Conservation (phyloP, 2,888 invertebrate genomes). For the Eupithecia insigniata region DNA sequence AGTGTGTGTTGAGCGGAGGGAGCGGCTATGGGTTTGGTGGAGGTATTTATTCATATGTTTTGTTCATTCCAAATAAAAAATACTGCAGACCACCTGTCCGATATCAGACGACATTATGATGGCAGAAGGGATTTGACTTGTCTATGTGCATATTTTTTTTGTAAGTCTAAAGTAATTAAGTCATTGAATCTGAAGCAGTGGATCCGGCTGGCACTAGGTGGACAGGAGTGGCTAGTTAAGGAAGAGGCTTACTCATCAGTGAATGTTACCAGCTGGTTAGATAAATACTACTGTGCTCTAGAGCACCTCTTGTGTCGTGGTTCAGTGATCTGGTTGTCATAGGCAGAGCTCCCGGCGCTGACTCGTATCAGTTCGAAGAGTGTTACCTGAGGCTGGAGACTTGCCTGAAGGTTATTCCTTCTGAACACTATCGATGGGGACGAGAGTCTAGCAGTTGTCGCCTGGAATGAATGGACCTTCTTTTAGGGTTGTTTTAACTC, state of each 20-base stretch:
- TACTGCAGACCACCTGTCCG: neutral
- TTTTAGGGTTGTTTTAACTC: neutral
- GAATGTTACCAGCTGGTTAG: neutral
- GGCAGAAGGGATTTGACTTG: neutral
- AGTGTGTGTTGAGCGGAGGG: too few relatives aligned
- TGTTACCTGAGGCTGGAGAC: slow-evolving; percentile 58
- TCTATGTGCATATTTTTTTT: too few relatives aligned
- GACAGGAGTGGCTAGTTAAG: neutral
- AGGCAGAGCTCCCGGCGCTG: slow-evolving; percentile 42
- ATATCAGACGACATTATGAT: neutral
- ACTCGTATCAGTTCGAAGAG: slow-evolving; percentile 54
- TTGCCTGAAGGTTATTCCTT: slow-evolving; percentile 46
- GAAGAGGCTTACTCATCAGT: neutral
- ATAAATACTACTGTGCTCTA: neutral
- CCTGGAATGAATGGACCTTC: neutral
- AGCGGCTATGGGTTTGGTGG: too few relatives aligned
- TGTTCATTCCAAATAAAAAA: too few relatives aligned
- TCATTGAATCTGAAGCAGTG: neutral
- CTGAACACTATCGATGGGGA: slow-evolving; percentile 42
- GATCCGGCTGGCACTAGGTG: neutral
- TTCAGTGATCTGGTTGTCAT: slow-evolving; percentile 26
- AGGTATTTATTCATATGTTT: too few relatives aligned
- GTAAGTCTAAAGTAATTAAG: too few relatives aligned
- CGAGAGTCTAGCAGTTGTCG: slow-evolving; percentile 44
- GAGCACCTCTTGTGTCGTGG: neutral